phyloP scores from a whole-genome alignment of 2,888 invertebrate genomes.

The Monopis laevigella region DNA sequence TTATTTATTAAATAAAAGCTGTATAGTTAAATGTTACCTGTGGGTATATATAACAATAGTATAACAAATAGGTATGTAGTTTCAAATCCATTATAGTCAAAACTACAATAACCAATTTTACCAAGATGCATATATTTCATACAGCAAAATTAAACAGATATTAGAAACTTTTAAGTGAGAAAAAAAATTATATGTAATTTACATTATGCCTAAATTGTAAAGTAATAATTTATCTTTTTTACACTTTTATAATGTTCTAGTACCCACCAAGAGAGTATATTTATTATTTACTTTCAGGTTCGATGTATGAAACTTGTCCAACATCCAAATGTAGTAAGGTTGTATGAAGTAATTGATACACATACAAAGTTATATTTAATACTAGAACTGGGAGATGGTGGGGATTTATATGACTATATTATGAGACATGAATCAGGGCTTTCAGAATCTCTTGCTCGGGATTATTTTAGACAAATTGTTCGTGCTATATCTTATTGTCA shows the following conservation, averaged over 20 bases:
- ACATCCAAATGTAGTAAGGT: constrained; percentile 97
- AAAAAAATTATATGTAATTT: no score
- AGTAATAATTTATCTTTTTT: background rate
- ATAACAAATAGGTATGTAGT: no score
- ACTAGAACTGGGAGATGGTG: constrained; percentile 97
- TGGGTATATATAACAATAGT: no score
- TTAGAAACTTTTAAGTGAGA: no score
- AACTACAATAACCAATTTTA: no score
- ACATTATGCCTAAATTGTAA: no score
- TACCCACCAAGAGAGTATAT: background rate
- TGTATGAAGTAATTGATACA: constrained; percentile 99
- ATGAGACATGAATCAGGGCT: constrained; percentile 94
- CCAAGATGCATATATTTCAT: no score
- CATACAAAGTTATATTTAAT: constrained; percentile 97
- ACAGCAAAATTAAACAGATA: no score
- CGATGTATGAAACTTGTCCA: constrained; percentile 99
- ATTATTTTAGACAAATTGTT: constrained; percentile 97
- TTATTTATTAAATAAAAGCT: no score
- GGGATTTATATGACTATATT: constrained; percentile 98
- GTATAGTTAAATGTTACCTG: no score
- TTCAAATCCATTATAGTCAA: no score
- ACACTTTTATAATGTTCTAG: background rate
- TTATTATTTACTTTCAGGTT: constrained; percentile 61
- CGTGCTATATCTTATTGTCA: constrained; percentile 98
- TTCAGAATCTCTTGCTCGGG: constrained; percentile 82